A percentile compares a stretch with the other conserved stretches of the same genome.
These are phyloP conservation scores for Nomada goodeniana DNA, from an alignment of 2,888 invertebrate genomes.

Conservation along the genomic window DNA sequence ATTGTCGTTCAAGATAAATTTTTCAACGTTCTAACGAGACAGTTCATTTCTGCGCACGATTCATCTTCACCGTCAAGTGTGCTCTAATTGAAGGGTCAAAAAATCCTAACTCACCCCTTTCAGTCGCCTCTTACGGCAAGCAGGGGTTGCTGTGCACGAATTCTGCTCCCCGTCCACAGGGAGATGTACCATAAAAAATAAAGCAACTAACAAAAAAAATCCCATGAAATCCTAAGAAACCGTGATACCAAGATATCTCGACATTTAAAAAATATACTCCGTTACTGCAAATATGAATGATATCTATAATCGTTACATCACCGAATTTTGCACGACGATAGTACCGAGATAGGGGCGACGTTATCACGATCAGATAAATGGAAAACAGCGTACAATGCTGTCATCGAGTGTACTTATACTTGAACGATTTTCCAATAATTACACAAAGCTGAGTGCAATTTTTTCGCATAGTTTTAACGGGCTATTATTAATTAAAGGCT, in stretches of 20 bases:
- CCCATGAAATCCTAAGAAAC: background rate
- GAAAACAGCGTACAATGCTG: slow-evolving; percentile 6
- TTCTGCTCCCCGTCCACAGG: background rate
- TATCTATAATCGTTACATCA: background rate
- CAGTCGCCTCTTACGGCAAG: background rate
- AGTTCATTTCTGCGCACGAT: no score
- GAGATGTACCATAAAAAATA: background rate
- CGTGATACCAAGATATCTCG: background rate
- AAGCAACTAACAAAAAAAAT: no score
- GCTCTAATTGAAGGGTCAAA: no score
- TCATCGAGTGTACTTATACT: slow-evolving; percentile 23
- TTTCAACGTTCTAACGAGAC: no score
- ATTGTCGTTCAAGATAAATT: no score
- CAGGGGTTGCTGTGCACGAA: background rate
- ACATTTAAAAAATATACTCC: background rate
- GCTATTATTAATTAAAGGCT: no score
- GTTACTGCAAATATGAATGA: background rate
- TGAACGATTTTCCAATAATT: no score
- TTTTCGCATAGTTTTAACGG: no score
- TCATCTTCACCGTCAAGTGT: no score
- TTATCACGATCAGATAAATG: slow-evolving; percentile 9
- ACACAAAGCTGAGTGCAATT: no score
- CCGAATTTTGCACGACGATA: background rate
- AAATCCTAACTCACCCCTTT: background rate
- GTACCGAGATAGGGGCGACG: background rate